These are phyloP conservation scores for Hylyphantes graminicola DNA, from an alignment of 1,140 invertebrate genomes.

Conservation along the genomic window DNA sequence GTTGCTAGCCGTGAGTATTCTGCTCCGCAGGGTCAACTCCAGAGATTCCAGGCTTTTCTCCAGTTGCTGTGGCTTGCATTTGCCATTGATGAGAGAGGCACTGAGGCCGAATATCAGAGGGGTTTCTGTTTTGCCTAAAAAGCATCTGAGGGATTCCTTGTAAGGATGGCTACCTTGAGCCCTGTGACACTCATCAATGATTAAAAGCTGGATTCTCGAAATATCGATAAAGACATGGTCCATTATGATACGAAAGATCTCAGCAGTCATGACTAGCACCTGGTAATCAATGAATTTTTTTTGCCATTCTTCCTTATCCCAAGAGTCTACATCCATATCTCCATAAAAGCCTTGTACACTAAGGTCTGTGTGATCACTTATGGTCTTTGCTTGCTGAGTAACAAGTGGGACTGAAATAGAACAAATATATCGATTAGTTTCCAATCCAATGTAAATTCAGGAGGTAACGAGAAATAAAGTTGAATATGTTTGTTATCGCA, in stretches of 20 bases:
- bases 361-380: constrained; percentile 74
- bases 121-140: constrained; percentile 66
- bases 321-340: constrained; percentile 67
- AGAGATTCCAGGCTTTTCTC: constrained; percentile 77
- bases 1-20: constrained; percentile 82
- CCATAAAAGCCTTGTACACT: constrained; percentile 71
- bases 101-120: constrained; percentile 77
- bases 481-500: too few relatives aligned
- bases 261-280: constrained; percentile 87
- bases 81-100: constrained; percentile 69
- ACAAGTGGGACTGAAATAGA: constrained; percentile 76
- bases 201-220: constrained; percentile 79
- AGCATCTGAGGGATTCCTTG: constrained; percentile 74
- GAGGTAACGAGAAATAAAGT: too few relatives aligned
- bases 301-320: constrained; percentile 76
- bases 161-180: constrained; percentile 79
- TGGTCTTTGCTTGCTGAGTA: constrained; percentile 78
- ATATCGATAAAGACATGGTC: constrained; percentile 74
- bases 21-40: constrained; percentile 78
- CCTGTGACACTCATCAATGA: constrained; percentile 94
- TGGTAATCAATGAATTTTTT: constrained; percentile 74
- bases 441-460: too few relatives aligned
- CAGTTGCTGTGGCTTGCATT: constrained; percentile 72
- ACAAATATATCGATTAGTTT: background rate
- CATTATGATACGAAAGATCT: constrained; percentile 83